Evolutionary conservation across 2,797 vertebrate species (phyloP).

Genomic region (Podarcis siculus): DNA sequence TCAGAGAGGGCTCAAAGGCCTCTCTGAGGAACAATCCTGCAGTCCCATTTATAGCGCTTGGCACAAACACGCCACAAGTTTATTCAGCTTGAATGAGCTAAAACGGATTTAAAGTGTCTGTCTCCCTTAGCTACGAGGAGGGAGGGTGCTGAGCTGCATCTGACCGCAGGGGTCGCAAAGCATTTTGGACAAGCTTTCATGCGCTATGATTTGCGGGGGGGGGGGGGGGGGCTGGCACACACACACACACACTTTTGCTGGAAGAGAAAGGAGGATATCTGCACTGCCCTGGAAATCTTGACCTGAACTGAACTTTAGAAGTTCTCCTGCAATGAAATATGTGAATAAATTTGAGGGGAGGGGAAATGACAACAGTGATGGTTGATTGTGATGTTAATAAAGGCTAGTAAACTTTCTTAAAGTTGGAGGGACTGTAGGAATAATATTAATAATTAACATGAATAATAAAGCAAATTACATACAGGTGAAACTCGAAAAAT

Average conservation of each 20-base stretch:
- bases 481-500: too few species aligned
- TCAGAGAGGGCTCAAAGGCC: constrained; percentile 57
- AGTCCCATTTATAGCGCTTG: constrained; percentile 69
- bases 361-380: too few species aligned
- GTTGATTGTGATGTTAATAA: too few species aligned
- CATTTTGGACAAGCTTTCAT: constrained; percentile 32
- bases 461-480: too few species aligned
- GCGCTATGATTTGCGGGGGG: neutral
- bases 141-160: constrained; percentile 48
- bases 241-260: too few species aligned
- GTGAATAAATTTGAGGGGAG: neutral
- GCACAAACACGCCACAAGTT: constrained; percentile 62
- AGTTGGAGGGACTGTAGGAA: too few species aligned
- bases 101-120: constrained; percentile 55
- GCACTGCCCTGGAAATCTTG: neutral
- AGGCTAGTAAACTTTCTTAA: too few species aligned
- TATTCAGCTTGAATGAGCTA: constrained; percentile 75
- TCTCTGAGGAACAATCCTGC: constrained; percentile 66
- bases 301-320: neutral
- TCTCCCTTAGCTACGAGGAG: constrained; percentile 57
- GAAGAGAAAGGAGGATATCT: neutral
- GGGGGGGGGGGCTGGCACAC: too few species aligned
- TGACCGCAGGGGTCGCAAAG: constrained; percentile 49
- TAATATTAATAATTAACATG: too few species aligned
- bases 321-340: neutral